Base-by-base conservation (phyloP, 2,797 vertebrate genomes). In the Phoeniculus purpureus region DNA sequence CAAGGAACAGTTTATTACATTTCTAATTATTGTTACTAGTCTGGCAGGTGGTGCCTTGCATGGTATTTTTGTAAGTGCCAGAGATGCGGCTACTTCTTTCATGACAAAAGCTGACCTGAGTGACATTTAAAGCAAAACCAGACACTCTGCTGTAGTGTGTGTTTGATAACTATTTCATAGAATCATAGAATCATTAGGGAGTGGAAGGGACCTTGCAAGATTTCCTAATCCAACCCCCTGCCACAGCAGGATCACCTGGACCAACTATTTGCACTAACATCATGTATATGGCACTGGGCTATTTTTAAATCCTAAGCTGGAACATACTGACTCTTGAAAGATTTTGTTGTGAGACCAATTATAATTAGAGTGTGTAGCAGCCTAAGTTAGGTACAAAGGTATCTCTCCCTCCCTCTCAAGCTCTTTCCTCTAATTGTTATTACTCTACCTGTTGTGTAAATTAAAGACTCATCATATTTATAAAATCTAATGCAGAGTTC, bases 1-100 rank as follows among this genome's bases (percentile, higher is more conserved):
- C 92, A 94, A 14, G 91, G 96, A 96, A 95, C 56, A 77, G 91
- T 97, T 97, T 97, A 97, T 97, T 94, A 93, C 96, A 90, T 84
- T 86, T 93, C 89, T 97, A 97, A 98, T 97, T 96, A 97, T 56
- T 94, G 91, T 97, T 97, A 97, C 97, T 97, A 97, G 94, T 88
- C 94, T 26, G 43, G 92, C 95, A 96, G 97, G 97, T 95, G 96
- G 96, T 72, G 60, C 95, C 94, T 85, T 89, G 85, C 88, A 56
- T 18, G 71, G 32, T 79, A 90, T 89, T 94, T 95, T 94, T 93
- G 87, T 77, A 89, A 55, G 84, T 92, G 90, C 91, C 89, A 54
- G 76, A 91, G 83, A 60, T 91, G 91, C 72, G 92, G 90, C 81
- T 73, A 89, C 61, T 84, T 75, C 85, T 95, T 96, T 73, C 81